Conservation (phyloP, 2,797 vertebrate species). For the Capromys pilorides region DNA sequence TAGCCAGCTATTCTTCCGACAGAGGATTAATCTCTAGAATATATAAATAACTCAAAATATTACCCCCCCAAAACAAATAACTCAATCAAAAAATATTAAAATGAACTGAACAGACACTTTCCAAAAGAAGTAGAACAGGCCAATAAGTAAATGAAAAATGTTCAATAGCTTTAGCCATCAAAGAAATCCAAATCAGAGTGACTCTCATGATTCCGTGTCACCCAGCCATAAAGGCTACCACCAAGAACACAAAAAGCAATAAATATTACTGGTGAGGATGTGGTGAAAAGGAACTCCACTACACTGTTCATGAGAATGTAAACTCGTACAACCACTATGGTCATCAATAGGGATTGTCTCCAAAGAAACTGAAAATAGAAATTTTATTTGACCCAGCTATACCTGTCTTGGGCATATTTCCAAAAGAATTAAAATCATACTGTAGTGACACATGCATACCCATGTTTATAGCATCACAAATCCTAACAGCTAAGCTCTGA, state of each 20-base stretch:
- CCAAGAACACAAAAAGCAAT: background rate
- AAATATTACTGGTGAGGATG: background rate
- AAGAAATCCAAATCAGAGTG: background rate
- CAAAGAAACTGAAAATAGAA: background rate
- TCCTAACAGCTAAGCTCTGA: background rate
- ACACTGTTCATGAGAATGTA: background rate
- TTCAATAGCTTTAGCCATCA: background rate
- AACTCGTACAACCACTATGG: background rate
- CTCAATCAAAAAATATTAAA: background rate
- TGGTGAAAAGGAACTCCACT: background rate
- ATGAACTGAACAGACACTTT: background rate
- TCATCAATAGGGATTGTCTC: background rate
- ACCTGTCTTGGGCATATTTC: background rate
- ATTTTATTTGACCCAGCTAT: background rate
- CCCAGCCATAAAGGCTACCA: background rate
- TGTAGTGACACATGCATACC: background rate
- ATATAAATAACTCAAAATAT: background rate
- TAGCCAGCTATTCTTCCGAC: background rate
- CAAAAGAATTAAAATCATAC: background rate
- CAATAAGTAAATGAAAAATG: background rate
- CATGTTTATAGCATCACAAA: background rate
- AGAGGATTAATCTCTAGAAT: background rate
- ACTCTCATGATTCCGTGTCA: background rate
- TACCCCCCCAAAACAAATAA: background rate
- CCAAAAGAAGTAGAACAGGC: background rate